Evolutionary conservation across 2,797 vertebrate species (phyloP), one percentile per base, ranked within the genome.

Genomic region (Pseudopleuronectes americanus): DNA sequence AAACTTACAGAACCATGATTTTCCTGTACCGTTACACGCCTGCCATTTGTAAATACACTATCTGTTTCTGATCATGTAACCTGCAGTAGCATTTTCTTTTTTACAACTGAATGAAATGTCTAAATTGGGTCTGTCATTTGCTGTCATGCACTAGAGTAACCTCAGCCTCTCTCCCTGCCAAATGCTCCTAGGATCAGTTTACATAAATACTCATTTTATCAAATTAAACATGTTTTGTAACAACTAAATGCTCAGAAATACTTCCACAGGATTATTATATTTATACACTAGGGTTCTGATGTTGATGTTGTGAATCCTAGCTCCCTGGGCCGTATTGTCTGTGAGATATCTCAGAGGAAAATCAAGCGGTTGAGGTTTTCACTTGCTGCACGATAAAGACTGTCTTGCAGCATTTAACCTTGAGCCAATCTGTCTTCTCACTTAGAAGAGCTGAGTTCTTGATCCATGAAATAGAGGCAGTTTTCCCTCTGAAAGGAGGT

Each of bases 381-480:
- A 70, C 88, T 86, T 77, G 79, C 88, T 89, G 84, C 87, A 89
- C 88, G 89, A 87, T 91, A 93, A 93, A 92, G 85, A 92, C 74
- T 79, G 84, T 84, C 86, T 83, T 66, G 80, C 85, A 88, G 75
- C 90, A 69, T 91, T 93, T 92, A 91, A 92, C 91, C 92, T 90
- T 90, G 80, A 91, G 84, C 87, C 84, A 84, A 88, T 90, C 85
- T 89, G 88, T 90, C 89, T 86, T 85, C 80, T 83, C 83, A 81
- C 83, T 87, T 77, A 89, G 83, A 88, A 89, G 91, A 87, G 71
- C 74, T 54, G 74, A 84, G 79, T 76, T 86, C 77, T 86, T 91
- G 87, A 92, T 91, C 91, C 90, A 87, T 92, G 89, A 92, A 92
- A 93, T 89, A 58, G 88, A 91, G 79, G 82, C 76, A 87, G 85